Conservation (phyloP, 1,140 invertebrate species). For the Cherax destructor region DNA sequence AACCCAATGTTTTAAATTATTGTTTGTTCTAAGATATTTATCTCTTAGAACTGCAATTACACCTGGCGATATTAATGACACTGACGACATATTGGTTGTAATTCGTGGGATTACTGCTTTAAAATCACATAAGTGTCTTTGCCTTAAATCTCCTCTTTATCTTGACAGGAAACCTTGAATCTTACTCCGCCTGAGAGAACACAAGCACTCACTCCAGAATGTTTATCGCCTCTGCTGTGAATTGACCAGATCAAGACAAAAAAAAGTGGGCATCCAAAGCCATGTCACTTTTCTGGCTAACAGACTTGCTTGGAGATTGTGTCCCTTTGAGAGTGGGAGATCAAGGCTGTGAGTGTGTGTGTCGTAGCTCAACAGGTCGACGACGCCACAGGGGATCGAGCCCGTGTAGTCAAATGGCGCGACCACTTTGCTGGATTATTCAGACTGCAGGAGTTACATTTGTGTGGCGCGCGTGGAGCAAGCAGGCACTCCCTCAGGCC, state of each 20-base stretch:
- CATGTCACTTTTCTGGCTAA: background rate
- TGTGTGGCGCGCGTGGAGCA: background rate
- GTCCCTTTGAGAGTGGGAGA: background rate
- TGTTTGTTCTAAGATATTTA: too few species aligned
- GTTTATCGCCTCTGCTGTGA: background rate
- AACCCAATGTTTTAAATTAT: too few species aligned
- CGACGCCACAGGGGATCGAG: background rate
- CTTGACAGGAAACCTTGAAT: too few species aligned
- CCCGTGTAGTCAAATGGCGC: conserved; percentile 4
- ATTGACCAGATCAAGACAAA: conserved; percentile 11
- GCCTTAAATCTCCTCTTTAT: too few species aligned
- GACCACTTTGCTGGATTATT: conserved; percentile 16
- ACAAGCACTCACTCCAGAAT: background rate
- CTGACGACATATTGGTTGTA: too few species aligned
- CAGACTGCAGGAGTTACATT: conserved; percentile 5
- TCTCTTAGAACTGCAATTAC: too few species aligned
- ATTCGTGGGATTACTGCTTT: too few species aligned
- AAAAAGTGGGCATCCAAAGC: background rate
- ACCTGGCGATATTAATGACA: too few species aligned
- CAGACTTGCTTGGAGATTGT: background rate
- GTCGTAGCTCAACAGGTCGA: conserved; percentile 1
- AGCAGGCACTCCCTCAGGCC: background rate
- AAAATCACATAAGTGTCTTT: too few species aligned
- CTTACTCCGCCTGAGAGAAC: too few species aligned
- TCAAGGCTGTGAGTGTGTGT: background rate